phyloP scores from a whole-genome alignment of 2,888 invertebrate genomes.

The Ochropleura plecta region DNA sequence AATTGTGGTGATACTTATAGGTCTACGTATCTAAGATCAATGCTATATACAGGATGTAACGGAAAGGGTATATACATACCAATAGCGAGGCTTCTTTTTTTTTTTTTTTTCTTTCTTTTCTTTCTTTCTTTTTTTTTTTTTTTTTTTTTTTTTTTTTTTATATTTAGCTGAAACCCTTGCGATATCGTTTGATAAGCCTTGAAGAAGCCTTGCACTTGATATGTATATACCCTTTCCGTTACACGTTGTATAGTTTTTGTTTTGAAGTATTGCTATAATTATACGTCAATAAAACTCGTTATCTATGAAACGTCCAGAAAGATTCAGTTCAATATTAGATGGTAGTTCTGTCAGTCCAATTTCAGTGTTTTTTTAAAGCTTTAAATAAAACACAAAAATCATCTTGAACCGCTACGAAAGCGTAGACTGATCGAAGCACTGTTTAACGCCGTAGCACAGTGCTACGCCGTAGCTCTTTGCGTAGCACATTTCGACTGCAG shows the following conservation, averaged over 20 bases:
- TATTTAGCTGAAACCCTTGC: too few relatives aligned
- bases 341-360: background rate
- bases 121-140: too few relatives aligned
- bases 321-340: background rate
- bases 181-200: too few relatives aligned
- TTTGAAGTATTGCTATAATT: background rate
- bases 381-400: background rate
- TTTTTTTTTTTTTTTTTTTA: too few relatives aligned
- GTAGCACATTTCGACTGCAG: slow-evolving; percentile 9
- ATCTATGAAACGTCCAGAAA: background rate
- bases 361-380: background rate
- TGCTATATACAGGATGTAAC: background rate
- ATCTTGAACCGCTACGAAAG: slow-evolving; percentile 3
- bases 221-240: too few relatives aligned
- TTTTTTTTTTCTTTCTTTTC: too few relatives aligned
- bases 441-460: slow-evolving; percentile 26
- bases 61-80: too few relatives aligned
- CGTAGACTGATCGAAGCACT: slow-evolving; percentile 21
- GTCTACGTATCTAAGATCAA: background rate
- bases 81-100: too few relatives aligned
- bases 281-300: background rate
- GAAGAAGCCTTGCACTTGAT: too few relatives aligned
- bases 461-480: slow-evolving; percentile 30
- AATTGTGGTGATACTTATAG: background rate
- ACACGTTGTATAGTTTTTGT: background rate